A percentile compares a stretch with the other conserved stretches of the same genome.
phyloP scores from a whole-genome alignment of 2,797 vertebrate species.

The Pseudochromis fuscus region DNA sequence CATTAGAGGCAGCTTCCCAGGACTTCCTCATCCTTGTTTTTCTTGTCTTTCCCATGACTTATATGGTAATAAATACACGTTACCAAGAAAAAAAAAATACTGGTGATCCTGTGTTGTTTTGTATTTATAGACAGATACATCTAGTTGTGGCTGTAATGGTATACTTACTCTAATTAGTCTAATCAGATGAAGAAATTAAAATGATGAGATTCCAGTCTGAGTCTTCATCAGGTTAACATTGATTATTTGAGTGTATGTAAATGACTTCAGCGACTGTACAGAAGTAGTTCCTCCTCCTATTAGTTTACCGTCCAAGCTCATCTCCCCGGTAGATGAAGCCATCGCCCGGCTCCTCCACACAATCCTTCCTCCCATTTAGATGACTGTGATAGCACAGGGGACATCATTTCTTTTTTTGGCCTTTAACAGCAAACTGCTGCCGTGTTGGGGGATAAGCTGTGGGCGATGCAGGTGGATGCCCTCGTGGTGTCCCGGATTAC shows the following conservation, averaged over 20 bases:
- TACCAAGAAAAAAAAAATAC: background rate
- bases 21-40: background rate
- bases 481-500: constrained; percentile 37
- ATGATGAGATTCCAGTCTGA: constrained; percentile 21
- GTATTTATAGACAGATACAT: background rate
- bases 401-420: constrained; percentile 24
- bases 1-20: background rate
- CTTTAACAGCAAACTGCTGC: constrained; percentile 19
- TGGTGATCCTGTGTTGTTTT: background rate
- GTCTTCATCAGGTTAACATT: constrained; percentile 47
- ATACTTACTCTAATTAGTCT: constrained; percentile 19
- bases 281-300: constrained; percentile 10
- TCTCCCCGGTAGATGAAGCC: constrained; percentile 14
- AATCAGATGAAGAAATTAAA: constrained; percentile 29
- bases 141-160: background rate
- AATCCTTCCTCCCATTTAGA: constrained; percentile 39
- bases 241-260: constrained; percentile 51
- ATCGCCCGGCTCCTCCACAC: constrained; percentile 15
- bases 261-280: constrained; percentile 28
- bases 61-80: background rate
- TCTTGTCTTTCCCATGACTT: background rate
- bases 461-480: constrained; percentile 39
- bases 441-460: constrained; percentile 12
- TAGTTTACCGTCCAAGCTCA: background rate
- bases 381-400: constrained; percentile 10